These are phyloP conservation scores for Neotoxoptera formosana DNA, from an alignment of 1,140 invertebrate genomes.

Conservation along the genomic window DNA sequence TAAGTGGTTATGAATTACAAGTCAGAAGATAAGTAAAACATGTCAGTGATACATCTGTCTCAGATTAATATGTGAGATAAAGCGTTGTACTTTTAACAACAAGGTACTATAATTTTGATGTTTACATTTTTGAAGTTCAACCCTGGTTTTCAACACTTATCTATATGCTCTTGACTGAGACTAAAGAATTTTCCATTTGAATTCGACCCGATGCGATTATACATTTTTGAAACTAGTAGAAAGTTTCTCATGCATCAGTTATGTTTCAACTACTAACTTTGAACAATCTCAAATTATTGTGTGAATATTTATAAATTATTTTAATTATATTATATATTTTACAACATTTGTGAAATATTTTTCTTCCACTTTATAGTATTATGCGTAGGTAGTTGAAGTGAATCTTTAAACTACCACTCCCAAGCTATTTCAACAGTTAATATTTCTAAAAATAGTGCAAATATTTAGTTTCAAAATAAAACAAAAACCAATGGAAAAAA, in stretches of 20 bases:
- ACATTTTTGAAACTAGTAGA: background rate
- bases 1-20: background rate
- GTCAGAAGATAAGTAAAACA: background rate
- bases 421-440: background rate
- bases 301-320: background rate
- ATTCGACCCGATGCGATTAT: background rate
- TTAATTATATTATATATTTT: background rate
- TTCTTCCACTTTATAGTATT: background rate
- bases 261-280: background rate
- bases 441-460: background rate
- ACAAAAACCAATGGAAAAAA: background rate
- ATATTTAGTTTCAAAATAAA: background rate
- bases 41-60: background rate
- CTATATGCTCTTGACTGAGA: background rate
- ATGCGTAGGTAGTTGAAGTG: background rate
- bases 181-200: background rate
- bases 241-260: background rate
- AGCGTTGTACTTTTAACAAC: background rate
- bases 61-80: background rate
- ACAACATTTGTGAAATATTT: background rate
- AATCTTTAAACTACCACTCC: background rate
- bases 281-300: background rate
- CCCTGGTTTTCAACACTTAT: background rate
- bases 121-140: background rate
- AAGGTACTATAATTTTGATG: background rate